Percentiles rank a stretch among this genome's conserved stretches.
phyloP scores from a whole-genome alignment of 2,797 vertebrate genomes.

The Furcifer pardalis region DNA sequence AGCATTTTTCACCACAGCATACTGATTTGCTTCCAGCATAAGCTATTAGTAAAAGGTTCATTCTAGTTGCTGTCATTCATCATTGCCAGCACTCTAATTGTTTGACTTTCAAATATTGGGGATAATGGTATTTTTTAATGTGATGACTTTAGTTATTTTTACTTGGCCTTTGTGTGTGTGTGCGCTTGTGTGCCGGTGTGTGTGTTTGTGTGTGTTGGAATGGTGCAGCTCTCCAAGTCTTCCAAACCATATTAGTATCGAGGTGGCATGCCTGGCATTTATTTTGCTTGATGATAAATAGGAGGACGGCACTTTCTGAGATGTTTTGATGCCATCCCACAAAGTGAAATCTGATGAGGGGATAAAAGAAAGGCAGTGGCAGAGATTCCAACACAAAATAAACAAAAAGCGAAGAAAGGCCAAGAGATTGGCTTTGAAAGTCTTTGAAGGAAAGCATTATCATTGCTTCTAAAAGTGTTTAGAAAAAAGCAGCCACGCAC shows the following conservation, averaged over 20 bases:
- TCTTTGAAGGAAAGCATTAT: conserved; percentile 48
- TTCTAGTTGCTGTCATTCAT: conserved; percentile 41
- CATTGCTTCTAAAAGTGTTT: conserved; percentile 34
- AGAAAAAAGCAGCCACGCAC: conserved; percentile 25
- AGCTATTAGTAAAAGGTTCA: conserved; percentile 29
- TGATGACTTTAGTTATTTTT: conserved; percentile 39
- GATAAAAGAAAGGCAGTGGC: conserved; percentile 50
- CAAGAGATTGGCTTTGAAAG: conserved; percentile 44
- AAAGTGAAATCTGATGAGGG: conserved; percentile 46
- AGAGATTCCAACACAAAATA: conserved; percentile 52
- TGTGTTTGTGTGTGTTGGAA: no score
- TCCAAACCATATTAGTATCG: conserved; percentile 41
- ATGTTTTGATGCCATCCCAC: conserved; percentile 44
- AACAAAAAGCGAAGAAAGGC: conserved; percentile 56
- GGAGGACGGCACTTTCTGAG: background rate
- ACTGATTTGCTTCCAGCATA: conserved; percentile 39
- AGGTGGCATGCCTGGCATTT: conserved; percentile 45
- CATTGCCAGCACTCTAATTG: conserved; percentile 38
- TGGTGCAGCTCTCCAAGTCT: conserved; percentile 35
- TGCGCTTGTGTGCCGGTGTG: no score
- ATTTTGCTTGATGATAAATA: conserved; percentile 49
- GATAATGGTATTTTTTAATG: conserved; percentile 50
- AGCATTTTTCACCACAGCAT: background rate
- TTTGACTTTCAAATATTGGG: conserved; percentile 41
- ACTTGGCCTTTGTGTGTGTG: conserved; percentile 21